phyloP scores from a whole-genome alignment of 2,797 vertebrate species.

The Eptatretus atami region DNA sequence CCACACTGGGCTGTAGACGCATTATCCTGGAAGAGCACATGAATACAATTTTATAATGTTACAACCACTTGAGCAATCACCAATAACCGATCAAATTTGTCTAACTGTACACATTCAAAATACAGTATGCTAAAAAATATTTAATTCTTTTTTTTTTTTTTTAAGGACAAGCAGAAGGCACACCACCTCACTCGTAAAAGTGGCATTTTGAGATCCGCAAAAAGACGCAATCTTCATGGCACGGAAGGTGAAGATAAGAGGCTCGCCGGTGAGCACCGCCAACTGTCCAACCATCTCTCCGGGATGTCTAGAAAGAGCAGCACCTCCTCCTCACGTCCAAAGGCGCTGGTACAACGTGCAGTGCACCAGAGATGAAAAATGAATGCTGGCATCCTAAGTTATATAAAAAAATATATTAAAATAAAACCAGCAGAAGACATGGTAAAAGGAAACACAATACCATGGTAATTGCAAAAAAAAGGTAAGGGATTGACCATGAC shows the following conservation, averaged over 20 bases:
- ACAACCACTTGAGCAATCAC: conserved; percentile 7
- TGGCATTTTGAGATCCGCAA: conserved; percentile 56
- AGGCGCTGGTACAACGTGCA: conserved; percentile 67
- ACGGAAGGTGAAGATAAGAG: conserved; percentile 56
- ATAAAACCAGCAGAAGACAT: background rate
- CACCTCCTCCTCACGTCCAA: conserved; percentile 41
- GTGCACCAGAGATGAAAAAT: conserved; percentile 49
- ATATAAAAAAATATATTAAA: background rate
- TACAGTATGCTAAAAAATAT: background rate
- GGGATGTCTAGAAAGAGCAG: conserved; percentile 51
- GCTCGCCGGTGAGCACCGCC: conserved; percentile 62
- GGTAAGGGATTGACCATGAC: too few species aligned
- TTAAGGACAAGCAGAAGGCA: background rate
- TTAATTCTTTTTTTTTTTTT: background rate
- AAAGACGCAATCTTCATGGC: conserved; percentile 52
- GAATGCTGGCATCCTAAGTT: conserved; percentile 39
- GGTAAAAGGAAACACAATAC: background rate
- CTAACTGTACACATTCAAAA: too few species aligned
- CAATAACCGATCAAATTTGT: background rate
- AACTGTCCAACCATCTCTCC: conserved; percentile 72
- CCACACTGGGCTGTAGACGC: conserved; percentile 38
- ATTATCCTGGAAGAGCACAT: conserved; percentile 30
- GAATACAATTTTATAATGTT: conserved; percentile 5
- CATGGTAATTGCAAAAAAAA: too few species aligned
- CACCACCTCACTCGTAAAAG: conserved; percentile 49